These are phyloP conservation scores for Geotria australis DNA, from an alignment of 2,797 vertebrate species.

Conservation along the genomic window DNA sequence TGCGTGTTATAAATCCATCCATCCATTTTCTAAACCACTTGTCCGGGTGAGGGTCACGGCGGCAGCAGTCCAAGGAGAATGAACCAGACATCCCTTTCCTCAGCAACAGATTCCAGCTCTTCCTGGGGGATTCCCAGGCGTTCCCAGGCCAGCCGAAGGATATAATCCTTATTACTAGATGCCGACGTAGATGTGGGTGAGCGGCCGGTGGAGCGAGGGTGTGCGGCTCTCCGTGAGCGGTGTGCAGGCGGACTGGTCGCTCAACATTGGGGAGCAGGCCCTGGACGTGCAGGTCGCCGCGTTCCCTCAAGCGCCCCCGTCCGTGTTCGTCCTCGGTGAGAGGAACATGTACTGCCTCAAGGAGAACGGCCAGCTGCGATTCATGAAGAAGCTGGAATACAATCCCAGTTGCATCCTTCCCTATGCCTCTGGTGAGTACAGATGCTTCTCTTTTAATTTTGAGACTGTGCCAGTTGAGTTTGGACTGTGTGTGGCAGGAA, in stretches of 20 bases:
- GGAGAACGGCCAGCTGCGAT: constrained; percentile 69
- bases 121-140: too few relatives aligned
- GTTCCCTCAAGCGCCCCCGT: constrained; percentile 29
- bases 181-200: background rate
- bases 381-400: constrained; percentile 90
- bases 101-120: too few relatives aligned
- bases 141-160: too few relatives aligned
- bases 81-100: too few relatives aligned
- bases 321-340: constrained; percentile 58
- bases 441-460: background rate
- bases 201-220: background rate
- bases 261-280: constrained; percentile 66
- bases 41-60: too few relatives aligned
- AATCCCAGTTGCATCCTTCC: constrained; percentile 79
- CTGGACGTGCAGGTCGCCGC: constrained; percentile 39
- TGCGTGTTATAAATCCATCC: too few relatives aligned
- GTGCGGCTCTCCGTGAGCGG: too few relatives aligned
- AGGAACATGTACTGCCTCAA: constrained; percentile 71
- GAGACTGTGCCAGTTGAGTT: too few relatives aligned
- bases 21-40: too few relatives aligned
- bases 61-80: too few relatives aligned
- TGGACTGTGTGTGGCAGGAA: too few relatives aligned
- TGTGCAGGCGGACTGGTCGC: constrained; percentile 54
- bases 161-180: too few relatives aligned
- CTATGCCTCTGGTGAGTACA: constrained; percentile 43